phyloP scores from a whole-genome alignment of 2,888 invertebrate species.

The Myathropa florea region DNA sequence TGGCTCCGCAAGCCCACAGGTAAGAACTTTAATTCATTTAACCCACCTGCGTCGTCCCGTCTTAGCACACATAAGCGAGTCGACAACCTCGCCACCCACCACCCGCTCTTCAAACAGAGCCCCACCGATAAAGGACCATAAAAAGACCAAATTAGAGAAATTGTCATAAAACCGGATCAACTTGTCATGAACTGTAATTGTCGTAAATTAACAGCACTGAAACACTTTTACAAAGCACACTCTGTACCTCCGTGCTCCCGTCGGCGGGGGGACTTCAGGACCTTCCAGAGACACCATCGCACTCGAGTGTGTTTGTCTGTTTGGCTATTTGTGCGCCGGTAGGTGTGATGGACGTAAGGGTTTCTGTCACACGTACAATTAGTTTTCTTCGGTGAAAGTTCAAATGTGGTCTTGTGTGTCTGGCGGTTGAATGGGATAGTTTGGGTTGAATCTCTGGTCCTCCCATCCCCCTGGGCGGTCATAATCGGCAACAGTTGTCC shows the following conservation, averaged over 20 bases:
- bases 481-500: conserved; percentile 57
- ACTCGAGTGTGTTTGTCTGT: conserved; percentile 31
- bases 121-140: conserved; percentile 61
- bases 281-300: not conserved
- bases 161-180: conserved; percentile 72
- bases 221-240: conserved; percentile 64
- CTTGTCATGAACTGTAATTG: conserved; percentile 72
- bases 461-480: not conserved
- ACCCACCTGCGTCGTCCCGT: conserved; percentile 61
- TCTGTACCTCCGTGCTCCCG: not conserved
- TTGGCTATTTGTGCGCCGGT: not conserved
- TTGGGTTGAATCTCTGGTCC: not conserved
- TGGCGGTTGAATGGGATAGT: conserved; percentile 13
- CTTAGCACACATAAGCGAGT: not conserved
- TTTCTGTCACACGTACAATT: conserved; percentile 67
- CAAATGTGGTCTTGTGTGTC: conserved; percentile 33
- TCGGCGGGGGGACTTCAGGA: conserved; percentile 8
- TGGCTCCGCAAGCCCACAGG: conserved; percentile 19
- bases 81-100: not conserved
- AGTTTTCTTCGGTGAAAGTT: conserved; percentile 61
- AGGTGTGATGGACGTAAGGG: conserved; percentile 44
- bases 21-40: conserved; percentile 65
- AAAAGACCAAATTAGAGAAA: conserved; percentile 71
- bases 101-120: not conserved
- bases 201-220: conserved; percentile 72